Percentiles rank a stretch among this genome's conserved stretches.
These are phyloP conservation scores for Heliconius congener DNA, from an alignment of 1,140 invertebrate species.

Conservation along the genomic window DNA sequence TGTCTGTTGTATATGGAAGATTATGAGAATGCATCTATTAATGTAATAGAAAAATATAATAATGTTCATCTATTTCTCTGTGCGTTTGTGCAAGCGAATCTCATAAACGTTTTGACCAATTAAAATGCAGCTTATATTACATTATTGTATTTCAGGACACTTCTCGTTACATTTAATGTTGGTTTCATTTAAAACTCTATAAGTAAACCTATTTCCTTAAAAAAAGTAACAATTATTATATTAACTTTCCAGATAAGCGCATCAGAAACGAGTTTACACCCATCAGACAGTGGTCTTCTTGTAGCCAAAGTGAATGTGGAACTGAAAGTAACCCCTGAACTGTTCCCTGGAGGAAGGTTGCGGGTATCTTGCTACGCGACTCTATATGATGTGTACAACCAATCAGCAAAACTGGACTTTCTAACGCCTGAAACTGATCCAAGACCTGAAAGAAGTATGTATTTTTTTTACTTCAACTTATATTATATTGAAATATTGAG, in stretches of 20 bases:
- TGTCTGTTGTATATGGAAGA: no score
- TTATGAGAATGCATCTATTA: no score
- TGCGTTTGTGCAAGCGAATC: no score
- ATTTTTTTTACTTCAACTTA: not conserved
- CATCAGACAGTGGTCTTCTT: constrained; percentile 56
- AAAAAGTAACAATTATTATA: no score
- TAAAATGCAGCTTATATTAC: no score
- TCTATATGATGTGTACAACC: constrained; percentile 62
- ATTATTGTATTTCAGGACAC: no score
- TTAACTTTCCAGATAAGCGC: constrained; percentile 60
- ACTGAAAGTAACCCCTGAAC: constrained; percentile 57
- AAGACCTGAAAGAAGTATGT: constrained; percentile 71
- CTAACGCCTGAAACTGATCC: constrained; percentile 74
- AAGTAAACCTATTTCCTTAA: constrained; percentile 6
- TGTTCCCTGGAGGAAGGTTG: constrained; percentile 61
- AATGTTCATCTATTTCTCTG: no score
- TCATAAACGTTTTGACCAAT: no score
- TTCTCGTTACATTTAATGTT: no score
- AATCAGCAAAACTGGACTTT: constrained; percentile 66
- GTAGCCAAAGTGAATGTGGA: constrained; percentile 59
- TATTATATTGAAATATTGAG: no score
- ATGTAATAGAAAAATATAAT: no score
- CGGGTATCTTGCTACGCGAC: constrained; percentile 63
- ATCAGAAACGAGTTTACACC: constrained; percentile 62
- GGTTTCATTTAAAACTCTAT: no score